Percentiles rank a stretch among this genome's conserved stretches.
Conservation (phyloP, 1,140 invertebrate genomes). For the Globodera rostochiensis region DNA sequence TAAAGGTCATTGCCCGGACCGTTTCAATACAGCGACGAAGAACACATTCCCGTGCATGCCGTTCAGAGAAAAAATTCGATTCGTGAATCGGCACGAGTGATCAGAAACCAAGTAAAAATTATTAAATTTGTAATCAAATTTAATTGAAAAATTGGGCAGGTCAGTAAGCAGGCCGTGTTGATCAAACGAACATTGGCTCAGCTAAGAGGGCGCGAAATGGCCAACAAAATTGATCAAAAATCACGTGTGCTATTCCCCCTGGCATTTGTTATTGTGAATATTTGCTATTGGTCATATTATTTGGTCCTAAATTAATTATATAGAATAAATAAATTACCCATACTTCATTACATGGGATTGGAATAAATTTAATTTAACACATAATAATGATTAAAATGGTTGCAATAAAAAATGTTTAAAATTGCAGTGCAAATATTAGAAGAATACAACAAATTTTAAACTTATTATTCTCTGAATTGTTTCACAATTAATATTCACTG, state of each 20-base stretch:
- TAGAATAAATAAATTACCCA: too few species aligned
- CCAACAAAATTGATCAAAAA: slow-evolving; percentile 43
- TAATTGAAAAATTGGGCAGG: slow-evolving; percentile 12
- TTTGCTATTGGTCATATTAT: slow-evolving; percentile 39
- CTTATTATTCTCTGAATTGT: too few species aligned
- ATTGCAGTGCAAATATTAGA: too few species aligned
- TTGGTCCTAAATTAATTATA: slow-evolving; percentile 31
- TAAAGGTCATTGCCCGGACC: slow-evolving; percentile 8
- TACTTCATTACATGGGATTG: too few species aligned
- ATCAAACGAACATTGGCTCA: slow-evolving; percentile 26
- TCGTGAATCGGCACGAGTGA: slow-evolving; percentile 27
- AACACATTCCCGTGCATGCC: slow-evolving; percentile 7
- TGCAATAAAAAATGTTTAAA: too few species aligned
- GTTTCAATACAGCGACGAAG: slow-evolving; percentile 1
- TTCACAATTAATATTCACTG: too few species aligned
- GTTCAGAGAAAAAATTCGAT: slow-evolving; percentile 25
- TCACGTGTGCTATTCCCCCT: slow-evolving; percentile 30
- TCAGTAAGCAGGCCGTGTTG: not conserved
- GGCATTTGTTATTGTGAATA: slow-evolving; percentile 35
- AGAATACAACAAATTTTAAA: too few species aligned
- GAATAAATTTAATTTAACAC: too few species aligned
- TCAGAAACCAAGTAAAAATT: slow-evolving; percentile 19
- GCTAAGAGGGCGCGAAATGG: slow-evolving; percentile 29
- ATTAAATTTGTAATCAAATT: not conserved
- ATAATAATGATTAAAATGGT: too few species aligned